Percentiles rank a stretch among this genome's conserved stretches.
These are phyloP conservation scores for Chrysaora quinquecirrha DNA, from an alignment of 30 jellyfish, hydroid and myxozoan species.

Conservation along the genomic window DNA sequence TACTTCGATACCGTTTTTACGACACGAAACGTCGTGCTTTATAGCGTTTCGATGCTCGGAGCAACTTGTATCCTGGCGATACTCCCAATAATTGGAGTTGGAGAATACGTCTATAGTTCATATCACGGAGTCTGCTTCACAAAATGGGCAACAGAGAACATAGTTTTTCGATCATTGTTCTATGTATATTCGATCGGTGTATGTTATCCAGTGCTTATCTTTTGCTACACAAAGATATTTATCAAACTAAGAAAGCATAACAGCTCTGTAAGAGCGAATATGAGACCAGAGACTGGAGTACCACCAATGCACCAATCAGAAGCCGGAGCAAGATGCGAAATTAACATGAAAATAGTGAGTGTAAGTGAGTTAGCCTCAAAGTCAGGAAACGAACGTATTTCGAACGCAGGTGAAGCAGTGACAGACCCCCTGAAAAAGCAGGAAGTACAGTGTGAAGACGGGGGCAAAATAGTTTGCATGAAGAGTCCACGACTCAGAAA, in stretches of 20 bases:
- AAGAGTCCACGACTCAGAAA: not conserved
- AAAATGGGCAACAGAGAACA: conserved; percentile 42
- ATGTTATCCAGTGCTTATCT: conserved; percentile 37
- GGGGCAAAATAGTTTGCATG: not conserved
- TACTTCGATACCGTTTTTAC: conserved; percentile 16
- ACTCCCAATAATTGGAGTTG: conserved; percentile 76
- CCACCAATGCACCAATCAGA: too few species aligned
- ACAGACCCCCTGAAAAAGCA: not conserved
- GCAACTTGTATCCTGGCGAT: conserved; percentile 33
- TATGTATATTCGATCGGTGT: conserved; percentile 44
- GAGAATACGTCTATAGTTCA: conserved; percentile 55
- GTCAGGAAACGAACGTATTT: too few species aligned
- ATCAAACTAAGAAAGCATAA: conserved; percentile 36
- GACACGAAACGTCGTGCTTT: not conserved
- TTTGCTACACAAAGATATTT: conserved; percentile 40
- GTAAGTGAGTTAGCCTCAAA: too few species aligned
- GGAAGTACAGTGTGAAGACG: not conserved
- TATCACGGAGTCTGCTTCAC: conserved; percentile 76
- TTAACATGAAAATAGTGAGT: too few species aligned
- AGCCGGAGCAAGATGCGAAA: too few species aligned
- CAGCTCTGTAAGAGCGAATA: conserved; percentile 1
- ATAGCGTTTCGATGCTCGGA: not conserved
- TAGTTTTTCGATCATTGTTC: conserved; percentile 45
- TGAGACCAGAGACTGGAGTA: too few species aligned
- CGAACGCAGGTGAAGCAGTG: too few species aligned